Conservation (phyloP, 2,113 vertebrate species). For the Calyptomena viridis region DNA sequence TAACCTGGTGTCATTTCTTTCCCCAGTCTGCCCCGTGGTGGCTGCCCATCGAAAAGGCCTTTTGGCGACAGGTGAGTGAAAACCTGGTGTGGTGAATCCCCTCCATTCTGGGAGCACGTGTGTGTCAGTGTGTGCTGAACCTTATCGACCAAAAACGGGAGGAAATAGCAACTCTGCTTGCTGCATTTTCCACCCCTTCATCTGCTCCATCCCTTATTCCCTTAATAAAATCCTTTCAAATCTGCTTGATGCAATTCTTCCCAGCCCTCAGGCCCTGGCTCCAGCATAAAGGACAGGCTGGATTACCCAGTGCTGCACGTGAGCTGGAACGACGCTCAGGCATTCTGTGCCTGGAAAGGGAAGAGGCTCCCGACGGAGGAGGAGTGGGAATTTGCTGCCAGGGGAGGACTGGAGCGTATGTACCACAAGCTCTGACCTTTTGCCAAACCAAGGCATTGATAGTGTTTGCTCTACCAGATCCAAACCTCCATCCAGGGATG, state of each 20-base stretch:
- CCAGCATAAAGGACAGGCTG: conserved; percentile 83
- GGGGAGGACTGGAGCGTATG: conserved; percentile 86
- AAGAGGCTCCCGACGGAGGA: conserved; percentile 86
- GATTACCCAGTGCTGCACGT: conserved; percentile 91
- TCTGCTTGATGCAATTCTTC: neutral
- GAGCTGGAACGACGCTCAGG: conserved; percentile 92
- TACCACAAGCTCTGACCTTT: neutral
- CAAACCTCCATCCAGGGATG: neutral
- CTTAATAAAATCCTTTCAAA: neutral
- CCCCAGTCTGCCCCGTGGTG: conserved; percentile 91
- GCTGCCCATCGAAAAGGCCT: conserved; percentile 87
- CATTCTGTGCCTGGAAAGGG: conserved; percentile 86
- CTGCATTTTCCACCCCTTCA: neutral
- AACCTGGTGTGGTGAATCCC: rapidly evolving
- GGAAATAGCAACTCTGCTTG: rapidly evolving
- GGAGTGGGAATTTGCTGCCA: conserved; percentile 95
- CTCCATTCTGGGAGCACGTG: rapidly evolving
- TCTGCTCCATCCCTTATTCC: neutral
- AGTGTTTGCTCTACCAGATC: neutral
- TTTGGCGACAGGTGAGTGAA: conserved; percentile 89
- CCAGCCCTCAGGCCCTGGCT: conserved; percentile 90
- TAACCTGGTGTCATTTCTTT: neutral
- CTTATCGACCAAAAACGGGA: rapidly evolving
- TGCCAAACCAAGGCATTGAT: neutral
- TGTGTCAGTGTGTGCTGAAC: neutral